Conservation (phyloP, 2,797 vertebrate genomes). For the Tauraco hartlaubi region DNA sequence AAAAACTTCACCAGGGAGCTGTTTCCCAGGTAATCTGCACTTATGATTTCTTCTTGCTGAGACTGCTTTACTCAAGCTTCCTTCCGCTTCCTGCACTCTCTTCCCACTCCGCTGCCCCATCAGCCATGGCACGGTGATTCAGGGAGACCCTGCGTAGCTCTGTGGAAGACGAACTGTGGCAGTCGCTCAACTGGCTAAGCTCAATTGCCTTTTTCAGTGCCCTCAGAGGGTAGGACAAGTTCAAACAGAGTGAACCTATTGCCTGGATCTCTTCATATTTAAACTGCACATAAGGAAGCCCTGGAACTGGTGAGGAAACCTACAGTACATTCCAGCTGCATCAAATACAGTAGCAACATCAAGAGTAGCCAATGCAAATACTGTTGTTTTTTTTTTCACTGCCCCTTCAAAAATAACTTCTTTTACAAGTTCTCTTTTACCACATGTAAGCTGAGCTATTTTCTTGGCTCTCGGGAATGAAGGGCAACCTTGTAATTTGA, state of each 20-base stretch:
- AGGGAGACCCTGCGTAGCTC: not conserved
- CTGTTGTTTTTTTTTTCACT: not conserved
- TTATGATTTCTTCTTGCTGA: not conserved
- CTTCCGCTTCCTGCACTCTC: accelerated
- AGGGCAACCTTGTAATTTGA: constrained; percentile 48
- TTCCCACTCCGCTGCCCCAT: not conserved
- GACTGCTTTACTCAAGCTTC: accelerated
- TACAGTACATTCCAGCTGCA: not conserved
- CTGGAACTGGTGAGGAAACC: not conserved
- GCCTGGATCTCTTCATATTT: not conserved
- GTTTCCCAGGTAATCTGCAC: not conserved
- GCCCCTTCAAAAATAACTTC: constrained; percentile 15
- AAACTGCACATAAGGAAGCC: not conserved
- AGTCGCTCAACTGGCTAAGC: not conserved
- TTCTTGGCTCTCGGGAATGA: not conserved
- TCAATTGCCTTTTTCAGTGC: not conserved
- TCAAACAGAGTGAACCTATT: not conserved
- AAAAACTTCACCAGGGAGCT: not conserved
- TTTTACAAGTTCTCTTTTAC: constrained; percentile 13
- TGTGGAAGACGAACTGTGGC: not conserved
- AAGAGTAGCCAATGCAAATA: not conserved
- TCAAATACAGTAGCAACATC: constrained; percentile 4
- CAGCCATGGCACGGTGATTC: accelerated
- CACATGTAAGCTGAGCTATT: constrained; percentile 16
- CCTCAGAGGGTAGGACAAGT: not conserved